These are phyloP conservation scores for Hoplodrina ambigua DNA, from an alignment of 2,888 invertebrate genomes.

Conservation along the genomic window DNA sequence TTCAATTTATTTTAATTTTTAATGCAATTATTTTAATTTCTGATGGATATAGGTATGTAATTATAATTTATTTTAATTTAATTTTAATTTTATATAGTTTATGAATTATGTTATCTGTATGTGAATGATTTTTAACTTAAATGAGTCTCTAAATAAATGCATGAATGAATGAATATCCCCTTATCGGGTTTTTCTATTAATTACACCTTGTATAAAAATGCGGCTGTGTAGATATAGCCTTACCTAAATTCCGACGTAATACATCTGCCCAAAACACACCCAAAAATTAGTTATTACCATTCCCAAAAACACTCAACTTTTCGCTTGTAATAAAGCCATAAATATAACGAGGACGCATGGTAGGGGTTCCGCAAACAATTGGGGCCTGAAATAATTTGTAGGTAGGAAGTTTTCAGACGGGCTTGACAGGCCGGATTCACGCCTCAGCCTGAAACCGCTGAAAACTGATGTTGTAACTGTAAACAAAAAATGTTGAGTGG, in stretches of 20 bases:
- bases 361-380: constrained; percentile 56
- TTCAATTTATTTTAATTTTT: too few relatives aligned
- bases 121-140: too few relatives aligned
- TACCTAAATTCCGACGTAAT: background rate
- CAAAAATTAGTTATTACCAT: constrained; percentile 22
- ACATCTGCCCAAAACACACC: constrained; percentile 23
- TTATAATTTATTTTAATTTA: too few relatives aligned
- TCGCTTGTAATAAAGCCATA: constrained; percentile 38
- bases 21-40: too few relatives aligned
- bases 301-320: constrained; percentile 19
- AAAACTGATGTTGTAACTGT: constrained; percentile 47
- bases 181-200: too few relatives aligned
- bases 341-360: constrained; percentile 40
- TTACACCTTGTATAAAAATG: too few relatives aligned
- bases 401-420: constrained; percentile 69
- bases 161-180: too few relatives aligned
- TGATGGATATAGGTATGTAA: too few relatives aligned
- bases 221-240: background rate
- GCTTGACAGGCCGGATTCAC: constrained; percentile 66
- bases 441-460: constrained; percentile 47
- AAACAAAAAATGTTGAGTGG: constrained; percentile 47
- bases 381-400: constrained; percentile 71
- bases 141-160: too few relatives aligned
- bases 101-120: too few relatives aligned
- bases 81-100: too few relatives aligned